Conservation (phyloP, 2,113 vertebrate genomes). For the Tachysurus fulvidraco region DNA sequence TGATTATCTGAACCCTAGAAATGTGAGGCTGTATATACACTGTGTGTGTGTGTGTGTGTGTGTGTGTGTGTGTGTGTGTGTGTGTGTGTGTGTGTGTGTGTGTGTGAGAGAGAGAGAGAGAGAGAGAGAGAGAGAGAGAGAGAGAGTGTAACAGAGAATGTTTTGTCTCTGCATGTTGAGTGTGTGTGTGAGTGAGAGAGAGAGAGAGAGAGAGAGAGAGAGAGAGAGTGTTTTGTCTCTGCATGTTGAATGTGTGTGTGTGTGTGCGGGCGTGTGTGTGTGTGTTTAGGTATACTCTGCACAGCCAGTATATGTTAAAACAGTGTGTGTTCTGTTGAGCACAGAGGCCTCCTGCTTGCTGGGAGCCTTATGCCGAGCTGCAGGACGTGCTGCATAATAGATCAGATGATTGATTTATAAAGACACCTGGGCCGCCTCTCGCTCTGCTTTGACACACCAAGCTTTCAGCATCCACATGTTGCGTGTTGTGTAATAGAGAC, state of each 20-base stretch:
- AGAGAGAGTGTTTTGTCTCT: neutral
- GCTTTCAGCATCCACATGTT: neutral
- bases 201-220: neutral
- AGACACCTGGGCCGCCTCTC: slow-evolving; percentile 3
- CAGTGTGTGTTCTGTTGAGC: slow-evolving; percentile 23
- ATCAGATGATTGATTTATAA: slow-evolving; percentile 37
- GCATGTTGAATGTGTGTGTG: neutral
- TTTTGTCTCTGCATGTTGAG: no score
- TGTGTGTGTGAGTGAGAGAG: neutral
- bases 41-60: neutral
- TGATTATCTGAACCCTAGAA: neutral
- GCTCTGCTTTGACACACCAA: neutral
- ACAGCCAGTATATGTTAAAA: slow-evolving; percentile 8
- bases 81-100: neutral
- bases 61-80: neutral
- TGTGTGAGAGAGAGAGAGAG: no score
- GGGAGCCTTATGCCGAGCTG: neutral
- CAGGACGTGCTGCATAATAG: slow-evolving; percentile 29
- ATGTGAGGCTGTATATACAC: neutral
- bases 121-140: no score
- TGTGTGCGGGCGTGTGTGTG: neutral
- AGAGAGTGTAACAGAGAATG: no score
- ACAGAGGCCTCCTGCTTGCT: slow-evolving; percentile 18
- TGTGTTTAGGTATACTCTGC: neutral
- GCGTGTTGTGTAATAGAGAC: neutral